A percentile compares a stretch with the other conserved stretches of the same genome.
Evolutionary conservation across 2,797 vertebrate species (phyloP).

Genomic region (Poeciliopsis paucimaculata): DNA sequence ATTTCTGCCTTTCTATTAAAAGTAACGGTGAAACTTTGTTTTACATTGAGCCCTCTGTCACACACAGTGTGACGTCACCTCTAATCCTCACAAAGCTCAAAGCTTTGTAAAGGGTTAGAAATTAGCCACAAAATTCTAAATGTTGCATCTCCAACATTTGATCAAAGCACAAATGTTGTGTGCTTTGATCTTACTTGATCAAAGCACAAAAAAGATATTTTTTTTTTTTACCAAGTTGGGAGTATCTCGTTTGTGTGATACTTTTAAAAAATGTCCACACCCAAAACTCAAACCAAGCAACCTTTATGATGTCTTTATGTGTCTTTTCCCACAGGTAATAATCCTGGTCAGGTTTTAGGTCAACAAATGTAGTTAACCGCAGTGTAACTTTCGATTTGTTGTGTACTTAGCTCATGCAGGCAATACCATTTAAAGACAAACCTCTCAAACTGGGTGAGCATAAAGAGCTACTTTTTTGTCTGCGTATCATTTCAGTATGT

Average conservation of each 20-base stretch:
- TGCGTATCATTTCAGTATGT: not conserved
- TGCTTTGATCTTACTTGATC: constrained; percentile 1
- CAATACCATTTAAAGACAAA: not conserved
- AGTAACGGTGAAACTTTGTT: not conserved
- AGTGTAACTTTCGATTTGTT: not conserved
- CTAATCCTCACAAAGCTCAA: not conserved
- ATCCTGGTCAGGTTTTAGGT: constrained; percentile 6
- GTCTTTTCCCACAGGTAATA: constrained; percentile 15
- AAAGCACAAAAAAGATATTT: constrained; percentile 28
- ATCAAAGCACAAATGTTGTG: no score
- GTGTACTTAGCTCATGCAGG: constrained; percentile 32
- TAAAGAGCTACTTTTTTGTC: not conserved
- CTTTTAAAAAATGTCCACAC: constrained; percentile 31
- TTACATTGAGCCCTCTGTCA: not conserved
- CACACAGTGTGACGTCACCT: not conserved
- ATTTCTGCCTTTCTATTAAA: not conserved
- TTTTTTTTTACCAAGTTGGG: not conserved
- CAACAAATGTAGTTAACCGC: constrained; percentile 44
- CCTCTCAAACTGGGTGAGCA: constrained; percentile 1
- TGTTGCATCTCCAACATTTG: not conserved
- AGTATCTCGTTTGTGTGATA: not conserved
- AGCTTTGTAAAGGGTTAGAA: not conserved
- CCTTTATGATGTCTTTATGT: constrained; percentile 35
- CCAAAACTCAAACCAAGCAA: constrained; percentile 51
- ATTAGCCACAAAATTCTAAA: not conserved